Percentiles rank a stretch among this genome's conserved stretches.
Conservation (phyloP, 2,797 vertebrate genomes). For the Pseudochromis fuscus region DNA sequence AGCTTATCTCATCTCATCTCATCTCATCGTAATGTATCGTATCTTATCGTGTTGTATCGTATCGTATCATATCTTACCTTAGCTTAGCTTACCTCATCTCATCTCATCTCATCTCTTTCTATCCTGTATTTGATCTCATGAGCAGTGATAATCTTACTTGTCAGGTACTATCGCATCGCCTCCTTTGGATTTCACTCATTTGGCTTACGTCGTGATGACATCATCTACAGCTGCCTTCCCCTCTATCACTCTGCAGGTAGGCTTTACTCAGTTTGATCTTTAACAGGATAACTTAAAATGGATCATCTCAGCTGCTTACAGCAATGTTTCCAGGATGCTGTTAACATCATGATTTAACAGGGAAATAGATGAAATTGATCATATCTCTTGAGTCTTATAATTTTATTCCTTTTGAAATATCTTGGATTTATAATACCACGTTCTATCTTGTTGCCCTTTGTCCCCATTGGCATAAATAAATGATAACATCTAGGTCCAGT, state of each 20-base stretch:
- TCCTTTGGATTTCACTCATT: conserved; percentile 89
- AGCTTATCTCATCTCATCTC: too few species aligned
- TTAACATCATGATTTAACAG: too few species aligned
- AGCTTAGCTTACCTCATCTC: too few species aligned
- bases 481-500: neutral
- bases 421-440: neutral
- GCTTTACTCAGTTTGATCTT: neutral
- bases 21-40: too few species aligned
- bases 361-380: too few species aligned
- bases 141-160: neutral
- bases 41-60: too few species aligned
- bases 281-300: too few species aligned
- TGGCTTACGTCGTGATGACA: conserved; percentile 77
- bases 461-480: neutral
- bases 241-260: conserved; percentile 92
- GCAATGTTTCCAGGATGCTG: too few species aligned
- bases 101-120: too few species aligned
- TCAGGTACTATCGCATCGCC: conserved; percentile 90
- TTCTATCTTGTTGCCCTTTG: neutral
- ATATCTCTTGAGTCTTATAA: neutral
- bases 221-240: conserved; percentile 89
- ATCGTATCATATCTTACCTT: too few species aligned
- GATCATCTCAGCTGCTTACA: too few species aligned
- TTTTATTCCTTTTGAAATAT: neutral
- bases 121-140: too few species aligned